Conservation (phyloP, 2,888 invertebrate species). For the Scrobipalpa atriplicella region DNA sequence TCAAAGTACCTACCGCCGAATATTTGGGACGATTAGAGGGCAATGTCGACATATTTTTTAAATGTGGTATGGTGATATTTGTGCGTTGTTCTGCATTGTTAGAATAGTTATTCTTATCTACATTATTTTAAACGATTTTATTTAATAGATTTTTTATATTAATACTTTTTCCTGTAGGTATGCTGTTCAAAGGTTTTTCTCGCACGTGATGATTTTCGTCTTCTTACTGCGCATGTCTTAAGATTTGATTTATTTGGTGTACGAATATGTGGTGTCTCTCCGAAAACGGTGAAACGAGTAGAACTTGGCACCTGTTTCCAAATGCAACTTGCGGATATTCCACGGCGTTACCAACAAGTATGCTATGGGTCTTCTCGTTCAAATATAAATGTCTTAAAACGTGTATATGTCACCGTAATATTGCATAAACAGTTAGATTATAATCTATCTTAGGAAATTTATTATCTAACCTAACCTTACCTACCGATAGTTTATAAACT, state of each 20-base stretch:
- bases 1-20: constrained; percentile 42
- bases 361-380: too few species aligned
- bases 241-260: constrained; percentile 48
- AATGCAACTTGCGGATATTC: neutral
- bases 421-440: too few species aligned
- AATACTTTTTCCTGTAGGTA: too few species aligned
- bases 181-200: constrained; percentile 32
- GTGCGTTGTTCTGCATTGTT: neutral
- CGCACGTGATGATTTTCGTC: constrained; percentile 53
- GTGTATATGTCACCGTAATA: too few species aligned
- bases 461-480: too few species aligned
- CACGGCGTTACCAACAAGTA: neutral
- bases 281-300: constrained; percentile 34
- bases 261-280: constrained; percentile 38
- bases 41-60: neutral
- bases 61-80: neutral
- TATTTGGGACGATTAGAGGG: neutral
- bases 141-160: too few species aligned
- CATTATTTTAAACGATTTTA: too few species aligned
- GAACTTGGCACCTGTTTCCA: constrained; percentile 12
- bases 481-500: too few species aligned
- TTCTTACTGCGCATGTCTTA: constrained; percentile 69
- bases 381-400: too few species aligned
- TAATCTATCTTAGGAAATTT: too few species aligned
- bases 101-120: too few species aligned